A percentile compares a stretch with the other conserved stretches of the same genome.
Conservation (phyloP, 2,113 vertebrate species). For the Stomatorhinus ivindoensis region DNA sequence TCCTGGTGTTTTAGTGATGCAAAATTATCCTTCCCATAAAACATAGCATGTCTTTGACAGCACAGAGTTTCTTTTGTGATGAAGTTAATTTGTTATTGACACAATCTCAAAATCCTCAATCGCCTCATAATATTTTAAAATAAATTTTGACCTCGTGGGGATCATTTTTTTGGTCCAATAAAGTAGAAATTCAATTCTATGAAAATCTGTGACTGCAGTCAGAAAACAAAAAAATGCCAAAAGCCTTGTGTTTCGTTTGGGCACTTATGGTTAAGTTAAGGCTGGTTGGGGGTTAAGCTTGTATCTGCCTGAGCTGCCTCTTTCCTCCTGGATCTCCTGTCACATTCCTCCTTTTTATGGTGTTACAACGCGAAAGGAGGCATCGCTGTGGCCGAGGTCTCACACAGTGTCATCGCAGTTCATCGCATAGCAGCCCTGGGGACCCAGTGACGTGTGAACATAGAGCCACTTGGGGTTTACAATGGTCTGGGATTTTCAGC, state of each 20-base stretch:
- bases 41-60: background rate
- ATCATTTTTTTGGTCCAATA: no score
- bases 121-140: background rate
- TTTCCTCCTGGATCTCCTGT: conserved; percentile 18
- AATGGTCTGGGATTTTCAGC: background rate
- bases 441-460: background rate
- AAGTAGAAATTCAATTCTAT: background rate
- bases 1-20: background rate
- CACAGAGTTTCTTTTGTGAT: background rate
- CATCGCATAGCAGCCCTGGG: background rate
- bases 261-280: no score
- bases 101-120: background rate
- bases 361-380: background rate
- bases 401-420: background rate
- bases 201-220: background rate
- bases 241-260: no score
- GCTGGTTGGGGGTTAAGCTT: no score
- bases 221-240: no score
- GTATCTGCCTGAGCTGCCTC: background rate
- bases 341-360: conserved; percentile 1
- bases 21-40: background rate
- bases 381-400: background rate
- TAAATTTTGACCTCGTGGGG: background rate
- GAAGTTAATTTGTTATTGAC: background rate
- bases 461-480: background rate